phyloP scores from a whole-genome alignment of 2,888 invertebrate genomes.

The Aporophyla nigra region DNA sequence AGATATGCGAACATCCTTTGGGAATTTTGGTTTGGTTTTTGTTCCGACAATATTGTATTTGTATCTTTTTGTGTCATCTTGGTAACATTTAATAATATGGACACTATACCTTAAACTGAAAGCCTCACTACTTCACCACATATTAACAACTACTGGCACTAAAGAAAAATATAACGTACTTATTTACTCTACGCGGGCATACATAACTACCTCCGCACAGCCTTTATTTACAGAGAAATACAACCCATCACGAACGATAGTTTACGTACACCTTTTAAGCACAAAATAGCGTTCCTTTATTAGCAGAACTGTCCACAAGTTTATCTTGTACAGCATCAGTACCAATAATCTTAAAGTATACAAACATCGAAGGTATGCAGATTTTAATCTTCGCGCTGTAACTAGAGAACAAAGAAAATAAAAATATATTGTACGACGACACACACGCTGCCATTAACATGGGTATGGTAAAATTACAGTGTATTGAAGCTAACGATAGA shows the following conservation, averaged over 20 bases:
- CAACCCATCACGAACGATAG: slow-evolving; percentile 30
- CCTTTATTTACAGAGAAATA: slow-evolving; percentile 51
- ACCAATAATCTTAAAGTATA: slow-evolving; percentile 65
- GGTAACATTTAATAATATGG: neutral
- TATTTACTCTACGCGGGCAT: slow-evolving; percentile 37
- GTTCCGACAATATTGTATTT: neutral
- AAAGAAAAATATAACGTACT: slow-evolving; percentile 22
- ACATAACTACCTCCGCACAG: slow-evolving; percentile 16
- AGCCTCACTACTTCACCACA: neutral
- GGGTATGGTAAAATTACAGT: slow-evolving; percentile 56
- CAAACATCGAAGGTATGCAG: slow-evolving; percentile 64
- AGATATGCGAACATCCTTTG: neutral
- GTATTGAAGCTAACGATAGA: slow-evolving; percentile 47
- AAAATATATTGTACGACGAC: slow-evolving; percentile 53
- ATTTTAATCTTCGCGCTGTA: slow-evolving; percentile 63
- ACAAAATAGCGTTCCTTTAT: slow-evolving; percentile 51
- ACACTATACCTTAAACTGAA: slow-evolving; percentile 11
- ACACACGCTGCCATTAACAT: slow-evolving; percentile 60
- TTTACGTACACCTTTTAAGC: slow-evolving; percentile 37
- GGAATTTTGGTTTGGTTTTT: neutral
- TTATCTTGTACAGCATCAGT: slow-evolving; percentile 62
- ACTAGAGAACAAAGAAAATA: slow-evolving; percentile 69
- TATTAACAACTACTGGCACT: slow-evolving; percentile 15
- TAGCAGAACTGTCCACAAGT: slow-evolving; percentile 44
- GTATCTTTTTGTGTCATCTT: neutral